Evolutionary conservation across 2,888 invertebrate species (phyloP).

Genomic region (Mimumesa dahlbomi): DNA sequence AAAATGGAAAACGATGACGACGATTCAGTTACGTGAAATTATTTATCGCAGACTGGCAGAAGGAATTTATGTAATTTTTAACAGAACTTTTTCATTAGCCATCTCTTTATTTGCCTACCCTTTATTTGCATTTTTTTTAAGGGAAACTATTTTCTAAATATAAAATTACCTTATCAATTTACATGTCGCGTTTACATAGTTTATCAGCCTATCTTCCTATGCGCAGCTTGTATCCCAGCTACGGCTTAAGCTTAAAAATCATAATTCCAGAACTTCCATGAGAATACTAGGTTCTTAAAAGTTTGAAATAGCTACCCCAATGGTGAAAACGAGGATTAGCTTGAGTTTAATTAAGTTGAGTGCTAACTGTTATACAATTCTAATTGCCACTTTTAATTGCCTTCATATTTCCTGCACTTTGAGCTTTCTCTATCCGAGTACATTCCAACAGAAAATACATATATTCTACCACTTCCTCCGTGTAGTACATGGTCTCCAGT

Average conservation of each 20-base stretch:
- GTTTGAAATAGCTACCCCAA: neutral
- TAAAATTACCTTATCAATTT: neutral
- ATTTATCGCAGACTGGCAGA: too few relatives aligned
- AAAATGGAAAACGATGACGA: neutral
- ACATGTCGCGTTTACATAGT: neutral
- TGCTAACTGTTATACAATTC: neutral
- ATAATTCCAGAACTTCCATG: neutral
- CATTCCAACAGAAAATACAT: neutral
- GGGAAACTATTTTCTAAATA: neutral
- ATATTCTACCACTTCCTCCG: neutral
- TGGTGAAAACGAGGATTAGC: neutral
- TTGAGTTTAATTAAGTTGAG: neutral
- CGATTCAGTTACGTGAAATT: neutral
- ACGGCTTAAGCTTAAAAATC: neutral
- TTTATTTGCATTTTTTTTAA: too few relatives aligned
- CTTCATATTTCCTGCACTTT: neutral
- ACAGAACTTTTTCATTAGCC: neutral
- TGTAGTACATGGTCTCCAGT: too few relatives aligned
- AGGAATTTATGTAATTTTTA: too few relatives aligned
- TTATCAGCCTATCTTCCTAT: neutral
- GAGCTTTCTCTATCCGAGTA: neutral
- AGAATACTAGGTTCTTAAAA: neutral
- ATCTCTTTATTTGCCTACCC: too few relatives aligned
- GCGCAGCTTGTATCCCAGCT: neutral
- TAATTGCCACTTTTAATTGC: neutral